Percentiles rank a stretch among this genome's conserved stretches.
Conservation (phyloP, 1,140 invertebrate species). For the Heliconius melpomene region DNA sequence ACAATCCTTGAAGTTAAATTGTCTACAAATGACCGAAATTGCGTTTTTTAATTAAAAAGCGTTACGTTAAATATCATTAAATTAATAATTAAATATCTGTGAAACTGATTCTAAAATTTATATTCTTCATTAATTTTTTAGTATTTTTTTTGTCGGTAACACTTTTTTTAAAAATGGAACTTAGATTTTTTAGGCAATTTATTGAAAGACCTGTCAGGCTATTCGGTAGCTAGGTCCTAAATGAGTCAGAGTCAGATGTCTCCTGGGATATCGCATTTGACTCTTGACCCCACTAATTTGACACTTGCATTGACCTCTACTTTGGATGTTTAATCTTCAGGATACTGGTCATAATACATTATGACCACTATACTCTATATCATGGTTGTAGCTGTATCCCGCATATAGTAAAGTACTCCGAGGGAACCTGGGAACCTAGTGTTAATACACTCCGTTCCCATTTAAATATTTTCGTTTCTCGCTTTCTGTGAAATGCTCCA, state of each 20-base stretch:
- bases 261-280: constrained; percentile 49
- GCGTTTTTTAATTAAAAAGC: neutral
- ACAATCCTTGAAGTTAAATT: constrained; percentile 30
- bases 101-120: neutral
- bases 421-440: too few species aligned
- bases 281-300: constrained; percentile 60
- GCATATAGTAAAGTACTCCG: too few species aligned
- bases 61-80: neutral
- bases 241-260: constrained; percentile 45
- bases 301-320: constrained; percentile 62
- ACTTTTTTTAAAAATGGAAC: neutral
- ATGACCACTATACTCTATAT: neutral
- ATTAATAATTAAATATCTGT: neutral
- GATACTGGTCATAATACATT: neutral
- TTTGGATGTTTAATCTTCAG: constrained; percentile 34
- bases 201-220: constrained; percentile 7
- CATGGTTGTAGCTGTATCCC: neutral
- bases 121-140: neutral
- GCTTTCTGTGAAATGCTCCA: too few species aligned
- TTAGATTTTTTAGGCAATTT: neutral
- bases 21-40: constrained; percentile 2
- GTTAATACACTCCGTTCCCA: too few species aligned
- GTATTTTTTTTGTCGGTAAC: too few species aligned
- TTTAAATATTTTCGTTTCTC: too few species aligned
- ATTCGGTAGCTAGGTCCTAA: constrained; percentile 36